Evolutionary conservation across 1,140 invertebrate species (phyloP).

Genomic region (Gonatopus flavifemur): DNA sequence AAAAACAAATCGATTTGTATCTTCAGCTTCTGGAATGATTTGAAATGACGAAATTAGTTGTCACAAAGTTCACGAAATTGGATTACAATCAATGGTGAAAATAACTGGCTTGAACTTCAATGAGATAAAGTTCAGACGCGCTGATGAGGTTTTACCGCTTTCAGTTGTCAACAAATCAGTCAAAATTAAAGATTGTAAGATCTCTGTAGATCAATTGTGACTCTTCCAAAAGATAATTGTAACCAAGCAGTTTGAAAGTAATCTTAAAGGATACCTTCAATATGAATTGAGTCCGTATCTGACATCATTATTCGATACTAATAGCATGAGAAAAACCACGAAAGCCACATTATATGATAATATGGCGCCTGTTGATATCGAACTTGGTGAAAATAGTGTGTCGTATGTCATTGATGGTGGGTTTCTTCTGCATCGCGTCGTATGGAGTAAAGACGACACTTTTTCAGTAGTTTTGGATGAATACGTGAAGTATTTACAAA

Average conservation of each 20-base stretch:
- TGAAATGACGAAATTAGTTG: constrained; percentile 49
- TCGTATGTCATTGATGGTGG: constrained; percentile 33
- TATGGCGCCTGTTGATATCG: not conserved
- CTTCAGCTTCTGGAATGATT: constrained; percentile 44
- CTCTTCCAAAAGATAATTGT: constrained; percentile 31
- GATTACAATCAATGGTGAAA: constrained; percentile 26
- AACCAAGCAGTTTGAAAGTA: constrained; percentile 38
- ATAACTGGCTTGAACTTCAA: constrained; percentile 28
- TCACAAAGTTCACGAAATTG: constrained; percentile 44
- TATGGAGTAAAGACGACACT: constrained; percentile 38
- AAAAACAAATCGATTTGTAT: constrained; percentile 35
- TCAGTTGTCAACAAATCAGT: constrained; percentile 34
- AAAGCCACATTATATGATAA: constrained; percentile 45
- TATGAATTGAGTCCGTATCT: constrained; percentile 50
- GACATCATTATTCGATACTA: constrained; percentile 44
- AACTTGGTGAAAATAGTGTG: not conserved
- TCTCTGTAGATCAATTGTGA: constrained; percentile 35
- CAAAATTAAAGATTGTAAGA: constrained; percentile 39
- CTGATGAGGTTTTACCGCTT: constrained; percentile 41
- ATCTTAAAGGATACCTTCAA: constrained; percentile 42
- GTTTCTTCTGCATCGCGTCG: constrained; percentile 35
- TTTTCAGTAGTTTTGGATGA: constrained; percentile 33
- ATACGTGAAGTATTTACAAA: constrained; percentile 43
- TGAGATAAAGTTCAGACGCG: constrained; percentile 42
- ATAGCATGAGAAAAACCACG: constrained; percentile 48